Percentiles rank a stretch among this genome's conserved stretches.
Conservation (phyloP, 2,888 invertebrate species). For the Megaustenia siamemsis region DNA sequence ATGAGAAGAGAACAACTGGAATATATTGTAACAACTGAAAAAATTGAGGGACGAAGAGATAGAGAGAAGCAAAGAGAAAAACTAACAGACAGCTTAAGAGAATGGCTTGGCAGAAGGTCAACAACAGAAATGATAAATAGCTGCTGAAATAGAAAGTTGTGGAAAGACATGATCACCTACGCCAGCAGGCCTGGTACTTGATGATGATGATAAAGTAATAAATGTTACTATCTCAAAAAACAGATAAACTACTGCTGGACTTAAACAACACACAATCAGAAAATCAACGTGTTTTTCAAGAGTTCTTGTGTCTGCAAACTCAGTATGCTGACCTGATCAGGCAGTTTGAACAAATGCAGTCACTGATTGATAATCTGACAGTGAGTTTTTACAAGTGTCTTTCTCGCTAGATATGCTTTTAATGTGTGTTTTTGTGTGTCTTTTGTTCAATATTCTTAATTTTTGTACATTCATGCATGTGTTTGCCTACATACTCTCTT, state of each 20-base stretch:
- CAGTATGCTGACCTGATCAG: slow-evolving; percentile 75
- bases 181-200: too few relatives aligned
- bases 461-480: not conserved
- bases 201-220: too few relatives aligned
- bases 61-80: too few relatives aligned
- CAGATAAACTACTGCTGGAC: slow-evolving; percentile 63
- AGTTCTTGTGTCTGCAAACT: slow-evolving; percentile 66
- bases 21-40: too few relatives aligned
- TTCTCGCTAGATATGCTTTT: not conserved
- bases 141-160: too few relatives aligned
- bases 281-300: slow-evolving; percentile 66
- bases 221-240: too few relatives aligned
- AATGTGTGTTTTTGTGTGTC: not conserved
- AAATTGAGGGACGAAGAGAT: too few relatives aligned
- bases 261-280: slow-evolving; percentile 65
- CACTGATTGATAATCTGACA: not conserved
- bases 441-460: not conserved
- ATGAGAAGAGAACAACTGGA: too few relatives aligned
- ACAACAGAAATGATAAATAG: too few relatives aligned
- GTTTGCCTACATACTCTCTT: not conserved
- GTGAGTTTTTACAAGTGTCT: slow-evolving; percentile 25
- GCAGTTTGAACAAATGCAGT: slow-evolving; percentile 74
- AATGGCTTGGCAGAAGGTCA: too few relatives aligned
- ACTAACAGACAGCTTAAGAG: too few relatives aligned
- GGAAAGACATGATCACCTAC: too few relatives aligned